Base-by-base conservation (phyloP, 2,888 invertebrate genomes). In the Rosalia funebris region DNA sequence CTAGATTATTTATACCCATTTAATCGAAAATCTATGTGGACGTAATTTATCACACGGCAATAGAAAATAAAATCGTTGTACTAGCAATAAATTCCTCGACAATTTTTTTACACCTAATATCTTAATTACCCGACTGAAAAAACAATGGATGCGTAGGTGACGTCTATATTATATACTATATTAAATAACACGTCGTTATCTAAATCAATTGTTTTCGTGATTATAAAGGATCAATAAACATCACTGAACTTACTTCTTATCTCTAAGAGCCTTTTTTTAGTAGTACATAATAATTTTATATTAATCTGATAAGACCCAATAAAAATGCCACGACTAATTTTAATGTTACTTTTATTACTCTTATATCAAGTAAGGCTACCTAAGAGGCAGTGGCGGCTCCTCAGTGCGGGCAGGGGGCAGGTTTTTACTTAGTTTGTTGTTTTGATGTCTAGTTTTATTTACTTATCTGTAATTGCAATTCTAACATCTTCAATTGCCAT, bases 281-380 rank as follows among this genome's bases (percentile, higher is more conserved):
- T 20, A 44, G 12, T 44, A 44, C 34, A 11, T 12, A 44, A n/a
- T 42, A 42, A 42, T 42, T 42, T 42, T 17, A 42, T 42, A 42
- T 42, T 17, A 17, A 42, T 42, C 17, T 17, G 25, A 25, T 25
- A 44, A 19, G 34, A n/a, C 34, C 10, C 7, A 7, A 34, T 11
- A 34, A 25, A 25, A 17, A 44, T 44, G 20, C 25, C n/a, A 11
- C 11, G 20, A 44, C 25, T 44, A 44, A 44, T 44, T 44, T 25
- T 12, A 25, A 12, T 25, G 17, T 1, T 44, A 25, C 20, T 25
- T 44, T 44, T 42, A 42, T 44, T 11, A 25, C 7, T 25, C 7
- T 25, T 7, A 7, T 25, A 5, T 25, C 25, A 5, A 25, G n/a
- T n/a, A n/a, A n/a, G n/a, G n/a, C n/a, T n/a, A n/a, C n/a, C n/a